Conservation (phyloP, 2,888 invertebrate species). For the Oligia latruncula region DNA sequence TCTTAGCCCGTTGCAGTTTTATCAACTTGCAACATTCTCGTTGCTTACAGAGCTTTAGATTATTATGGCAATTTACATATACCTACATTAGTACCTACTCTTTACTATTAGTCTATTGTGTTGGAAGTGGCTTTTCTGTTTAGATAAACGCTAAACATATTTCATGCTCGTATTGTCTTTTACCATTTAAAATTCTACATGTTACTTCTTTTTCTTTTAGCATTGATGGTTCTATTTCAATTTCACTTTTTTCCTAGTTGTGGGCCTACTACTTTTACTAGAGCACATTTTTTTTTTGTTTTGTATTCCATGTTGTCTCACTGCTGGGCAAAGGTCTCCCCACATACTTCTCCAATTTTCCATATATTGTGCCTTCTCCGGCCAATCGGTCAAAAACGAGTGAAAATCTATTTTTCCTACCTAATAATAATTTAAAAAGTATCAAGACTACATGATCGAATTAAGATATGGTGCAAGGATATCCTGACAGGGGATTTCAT, state of each 20-base stretch:
- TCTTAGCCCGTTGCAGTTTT: background rate
- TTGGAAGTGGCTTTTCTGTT: background rate
- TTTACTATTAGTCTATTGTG: background rate
- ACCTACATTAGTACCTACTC: background rate
- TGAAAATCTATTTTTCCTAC: background rate
- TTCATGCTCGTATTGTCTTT: background rate
- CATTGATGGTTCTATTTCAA: background rate
- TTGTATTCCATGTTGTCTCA: background rate
- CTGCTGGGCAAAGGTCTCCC: background rate
- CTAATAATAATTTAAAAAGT: slow-evolving; percentile 46
- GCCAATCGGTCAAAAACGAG: background rate
- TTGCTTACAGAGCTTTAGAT: background rate
- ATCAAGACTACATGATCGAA: slow-evolving; percentile 72
- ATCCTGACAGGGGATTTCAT: slow-evolving; percentile 89
- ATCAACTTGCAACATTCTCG: background rate
- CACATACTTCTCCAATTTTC: background rate
- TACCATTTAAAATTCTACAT: background rate
- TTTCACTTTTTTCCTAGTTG: too few relatives aligned
- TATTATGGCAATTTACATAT: background rate
- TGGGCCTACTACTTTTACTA: too few relatives aligned
- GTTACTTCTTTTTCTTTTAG: background rate
- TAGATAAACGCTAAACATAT: background rate
- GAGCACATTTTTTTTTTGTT: background rate
- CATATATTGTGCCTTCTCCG: background rate
- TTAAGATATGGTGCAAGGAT: slow-evolving; percentile 84